These are phyloP conservation scores for Solenopsis fugax DNA, from an alignment of 1,140 invertebrate species.

Conservation along the genomic window DNA sequence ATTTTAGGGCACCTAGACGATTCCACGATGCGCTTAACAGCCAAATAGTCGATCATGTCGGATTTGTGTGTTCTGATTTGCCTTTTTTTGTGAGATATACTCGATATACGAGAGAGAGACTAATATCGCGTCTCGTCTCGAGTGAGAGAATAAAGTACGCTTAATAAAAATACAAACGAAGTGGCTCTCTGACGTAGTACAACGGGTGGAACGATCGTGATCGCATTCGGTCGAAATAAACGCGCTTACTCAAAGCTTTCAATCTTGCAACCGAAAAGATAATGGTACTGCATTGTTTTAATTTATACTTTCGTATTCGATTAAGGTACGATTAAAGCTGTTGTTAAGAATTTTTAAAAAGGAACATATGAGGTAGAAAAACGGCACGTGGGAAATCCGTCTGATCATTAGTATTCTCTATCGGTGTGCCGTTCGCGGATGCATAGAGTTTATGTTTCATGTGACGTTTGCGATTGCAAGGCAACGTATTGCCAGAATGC, in stretches of 20 bases:
- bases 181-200: neutral
- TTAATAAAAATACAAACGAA: slow-evolving; percentile 12
- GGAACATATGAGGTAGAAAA: neutral
- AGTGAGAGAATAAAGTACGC: neutral
- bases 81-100: neutral
- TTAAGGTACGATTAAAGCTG: slow-evolving; percentile 11
- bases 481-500: slow-evolving; percentile 52
- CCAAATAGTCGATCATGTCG: slow-evolving; percentile 42
- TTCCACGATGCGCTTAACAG: slow-evolving; percentile 32
- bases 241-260: neutral
- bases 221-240: neutral
- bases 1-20: slow-evolving; percentile 61
- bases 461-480: slow-evolving; percentile 69
- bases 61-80: slow-evolving; percentile 55
- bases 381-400: slow-evolving; percentile 61
- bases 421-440: slow-evolving; percentile 65
- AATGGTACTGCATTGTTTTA: neutral
- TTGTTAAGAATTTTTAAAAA: slow-evolving; percentile 25
- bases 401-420: slow-evolving; percentile 73
- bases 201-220: neutral
- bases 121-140: neutral
- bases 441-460: slow-evolving; percentile 71
- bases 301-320: neutral
- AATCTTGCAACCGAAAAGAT: neutral
- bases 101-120: neutral